Evolutionary conservation across 2,797 vertebrate genomes (phyloP).

Genomic region (Scyliorhinus canicula): DNA sequence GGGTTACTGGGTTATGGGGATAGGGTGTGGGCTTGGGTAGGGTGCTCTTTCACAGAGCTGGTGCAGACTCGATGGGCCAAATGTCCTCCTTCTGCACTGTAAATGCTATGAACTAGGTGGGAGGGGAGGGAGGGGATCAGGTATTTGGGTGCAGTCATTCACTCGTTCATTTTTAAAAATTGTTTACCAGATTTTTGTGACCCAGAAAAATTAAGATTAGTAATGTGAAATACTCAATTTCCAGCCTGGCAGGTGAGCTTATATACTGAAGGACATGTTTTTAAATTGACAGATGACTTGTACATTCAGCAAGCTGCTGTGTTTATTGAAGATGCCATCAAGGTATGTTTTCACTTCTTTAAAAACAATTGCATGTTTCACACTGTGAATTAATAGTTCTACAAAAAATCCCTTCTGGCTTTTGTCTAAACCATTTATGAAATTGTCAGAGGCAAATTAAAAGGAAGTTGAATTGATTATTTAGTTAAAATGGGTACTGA

Average conservation of each 20-base stretch:
- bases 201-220: background rate
- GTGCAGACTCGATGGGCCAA: too few species aligned
- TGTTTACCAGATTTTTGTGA: background rate
- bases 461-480: background rate
- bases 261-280: background rate
- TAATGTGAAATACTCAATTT: background rate
- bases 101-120: too few species aligned
- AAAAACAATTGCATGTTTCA: background rate
- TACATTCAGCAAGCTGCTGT: conserved; percentile 79
- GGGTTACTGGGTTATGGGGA: too few species aligned
- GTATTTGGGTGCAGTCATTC: background rate
- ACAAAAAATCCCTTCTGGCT: background rate
- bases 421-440: background rate
- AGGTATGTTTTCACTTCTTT: conserved; percentile 55
- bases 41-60: too few species aligned
- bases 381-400: background rate
- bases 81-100: too few species aligned
- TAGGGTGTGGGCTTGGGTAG: too few species aligned
- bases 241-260: background rate
- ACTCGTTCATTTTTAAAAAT: background rate
- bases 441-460: background rate
- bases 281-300: conserved; percentile 53
- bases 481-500: background rate
- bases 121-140: too few species aligned
- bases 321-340: conserved; percentile 88